A percentile compares a stretch with the other conserved stretches of the same genome.
These are phyloP conservation scores for Mnemiopsis leidyi DNA, from an alignment of 37 sponge, comb jelly and placozoan genomes.

Conservation along the genomic window DNA sequence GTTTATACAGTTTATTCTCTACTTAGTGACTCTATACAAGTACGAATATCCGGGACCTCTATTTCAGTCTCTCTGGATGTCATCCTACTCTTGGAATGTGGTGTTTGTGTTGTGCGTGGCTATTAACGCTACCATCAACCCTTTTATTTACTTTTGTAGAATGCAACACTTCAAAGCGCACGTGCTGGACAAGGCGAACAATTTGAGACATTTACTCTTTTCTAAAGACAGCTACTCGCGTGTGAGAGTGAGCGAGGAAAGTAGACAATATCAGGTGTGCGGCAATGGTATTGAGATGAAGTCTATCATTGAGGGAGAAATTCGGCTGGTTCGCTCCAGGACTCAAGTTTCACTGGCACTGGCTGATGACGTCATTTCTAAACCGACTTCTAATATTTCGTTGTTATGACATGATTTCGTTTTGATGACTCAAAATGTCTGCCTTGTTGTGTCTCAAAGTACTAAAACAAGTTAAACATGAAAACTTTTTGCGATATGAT, in stretches of 20 bases:
- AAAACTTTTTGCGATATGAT: too few species aligned
- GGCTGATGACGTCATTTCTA: too few species aligned
- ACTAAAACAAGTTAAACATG: too few species aligned
- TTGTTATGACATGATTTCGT: too few species aligned
- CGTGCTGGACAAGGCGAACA: not conserved
- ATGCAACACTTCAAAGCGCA: not conserved
- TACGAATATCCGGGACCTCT: not conserved
- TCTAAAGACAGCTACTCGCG: not conserved
- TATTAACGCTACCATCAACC: not conserved
- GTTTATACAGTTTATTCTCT: not conserved
- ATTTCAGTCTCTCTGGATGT: not conserved
- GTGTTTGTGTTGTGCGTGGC: not conserved
- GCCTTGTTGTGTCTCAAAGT: too few species aligned
- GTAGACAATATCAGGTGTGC: not conserved
- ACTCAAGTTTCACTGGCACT: not conserved
- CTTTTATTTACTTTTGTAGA: not conserved
- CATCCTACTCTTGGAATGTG: not conserved
- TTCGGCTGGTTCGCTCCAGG: not conserved
- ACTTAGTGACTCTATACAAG: not conserved
- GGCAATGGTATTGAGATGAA: not conserved
- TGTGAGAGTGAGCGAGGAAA: not conserved
- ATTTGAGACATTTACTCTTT: not conserved
- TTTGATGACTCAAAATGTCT: too few species aligned
- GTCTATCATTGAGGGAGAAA: not conserved
- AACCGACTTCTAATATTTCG: too few species aligned